Evolutionary conservation across 2,797 vertebrate species (phyloP).

Genomic region (Pseudopleuronectes americanus): DNA sequence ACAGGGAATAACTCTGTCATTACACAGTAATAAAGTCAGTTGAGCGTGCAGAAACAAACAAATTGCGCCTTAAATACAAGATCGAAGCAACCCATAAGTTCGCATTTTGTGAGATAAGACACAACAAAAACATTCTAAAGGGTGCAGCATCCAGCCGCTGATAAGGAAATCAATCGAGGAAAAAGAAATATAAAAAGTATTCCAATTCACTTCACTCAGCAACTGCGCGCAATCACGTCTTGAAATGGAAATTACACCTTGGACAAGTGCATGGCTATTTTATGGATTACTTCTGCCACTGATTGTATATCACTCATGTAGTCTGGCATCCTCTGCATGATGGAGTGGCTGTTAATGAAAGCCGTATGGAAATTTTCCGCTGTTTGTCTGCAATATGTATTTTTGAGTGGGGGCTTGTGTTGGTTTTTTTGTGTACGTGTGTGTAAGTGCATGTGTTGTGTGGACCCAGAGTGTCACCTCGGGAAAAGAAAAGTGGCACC

Average conservation of each 20-base stretch:
- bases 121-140: constrained; percentile 15
- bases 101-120: constrained; percentile 21
- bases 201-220: constrained; percentile 72
- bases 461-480: constrained; percentile 30
- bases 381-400: constrained; percentile 34
- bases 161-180: constrained; percentile 55
- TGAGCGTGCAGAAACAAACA: not conserved
- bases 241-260: constrained; percentile 81
- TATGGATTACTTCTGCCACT: constrained; percentile 75
- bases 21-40: not conserved
- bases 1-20: constrained; percentile 10
- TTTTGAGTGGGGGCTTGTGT: constrained; percentile 29
- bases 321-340: constrained; percentile 50
- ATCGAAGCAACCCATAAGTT: constrained; percentile 7
- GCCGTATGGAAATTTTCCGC: constrained; percentile 52
- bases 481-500: constrained; percentile 61
- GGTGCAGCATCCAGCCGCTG: constrained; percentile 36
- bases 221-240: constrained; percentile 76
- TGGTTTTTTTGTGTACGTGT: constrained; percentile 16
- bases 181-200: constrained; percentile 67
- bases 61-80: not conserved
- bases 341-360: constrained; percentile 63
- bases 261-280: constrained; percentile 70
- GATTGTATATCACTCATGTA: constrained; percentile 77
- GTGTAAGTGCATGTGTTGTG: constrained; percentile 12